phyloP scores from a whole-genome alignment of 2,888 invertebrate species.

The Aphodius sticticus region DNA sequence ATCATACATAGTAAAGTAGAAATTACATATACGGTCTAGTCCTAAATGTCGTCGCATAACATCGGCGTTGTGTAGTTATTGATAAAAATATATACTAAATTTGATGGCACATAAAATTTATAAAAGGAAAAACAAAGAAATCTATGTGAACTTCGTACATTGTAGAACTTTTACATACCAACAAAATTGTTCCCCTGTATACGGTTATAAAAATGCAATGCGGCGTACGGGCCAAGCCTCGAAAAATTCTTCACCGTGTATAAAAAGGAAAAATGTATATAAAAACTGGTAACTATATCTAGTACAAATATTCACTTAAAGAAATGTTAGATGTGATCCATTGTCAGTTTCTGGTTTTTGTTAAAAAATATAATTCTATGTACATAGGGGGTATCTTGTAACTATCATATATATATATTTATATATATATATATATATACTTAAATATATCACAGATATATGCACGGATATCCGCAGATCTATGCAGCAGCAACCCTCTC shows the following conservation, averaged over 20 bases:
- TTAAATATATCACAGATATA: constrained; percentile 51
- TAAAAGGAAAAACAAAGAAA: constrained; percentile 29
- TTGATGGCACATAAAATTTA: constrained; percentile 34
- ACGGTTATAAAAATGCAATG: constrained; percentile 17
- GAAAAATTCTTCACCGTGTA: constrained; percentile 19
- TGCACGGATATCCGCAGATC: constrained; percentile 45
- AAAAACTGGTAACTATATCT: constrained; percentile 46
- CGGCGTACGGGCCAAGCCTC: constrained; percentile 8
- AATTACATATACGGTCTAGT: background rate
- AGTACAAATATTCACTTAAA: constrained; percentile 40
- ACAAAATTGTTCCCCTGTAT: constrained; percentile 29
- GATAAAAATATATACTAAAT: constrained; percentile 31
- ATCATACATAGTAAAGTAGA: constrained; percentile 7
- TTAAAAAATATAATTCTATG: constrained; percentile 41
- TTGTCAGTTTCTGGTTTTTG: constrained; percentile 30
- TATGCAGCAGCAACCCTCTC: constrained; percentile 17
- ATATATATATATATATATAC: constrained; percentile 41
- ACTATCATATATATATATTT: constrained; percentile 26
- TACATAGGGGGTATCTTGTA: constrained; percentile 41
- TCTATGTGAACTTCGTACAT: constrained; percentile 1
- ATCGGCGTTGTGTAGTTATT: constrained; percentile 27
- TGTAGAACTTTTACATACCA: constrained; percentile 16
- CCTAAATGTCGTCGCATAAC: background rate
- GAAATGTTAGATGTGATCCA: constrained; percentile 31
- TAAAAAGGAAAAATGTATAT: constrained; percentile 26